These are phyloP conservation scores for Patella ulyssiponensis DNA, from an alignment of 2,888 invertebrate species.

Conservation along the genomic window DNA sequence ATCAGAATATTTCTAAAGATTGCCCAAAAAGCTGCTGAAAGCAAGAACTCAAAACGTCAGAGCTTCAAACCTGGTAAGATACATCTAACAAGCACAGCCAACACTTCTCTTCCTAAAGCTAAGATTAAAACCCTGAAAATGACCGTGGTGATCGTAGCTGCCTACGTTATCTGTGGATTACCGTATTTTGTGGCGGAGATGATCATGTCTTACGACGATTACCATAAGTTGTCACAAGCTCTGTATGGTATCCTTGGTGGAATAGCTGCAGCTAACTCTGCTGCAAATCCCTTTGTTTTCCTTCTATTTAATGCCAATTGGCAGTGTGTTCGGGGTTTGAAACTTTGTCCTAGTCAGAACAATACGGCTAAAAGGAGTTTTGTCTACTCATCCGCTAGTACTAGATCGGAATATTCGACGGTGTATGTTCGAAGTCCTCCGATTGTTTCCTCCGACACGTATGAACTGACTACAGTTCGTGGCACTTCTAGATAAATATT, in stretches of 20 bases:
- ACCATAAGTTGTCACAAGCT: constrained; percentile 43
- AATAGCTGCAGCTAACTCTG: constrained; percentile 68
- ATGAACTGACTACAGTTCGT: constrained; percentile 37
- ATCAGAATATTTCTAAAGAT: constrained; percentile 69
- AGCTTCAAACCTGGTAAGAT: constrained; percentile 64
- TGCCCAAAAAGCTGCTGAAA: constrained; percentile 62
- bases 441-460: constrained; percentile 35
- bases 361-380: constrained; percentile 39
- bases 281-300: constrained; percentile 69
- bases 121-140: constrained; percentile 72
- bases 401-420: constrained; percentile 43
- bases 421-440: constrained; percentile 37
- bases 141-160: constrained; percentile 69
- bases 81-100: constrained; percentile 65
- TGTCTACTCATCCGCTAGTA: constrained; percentile 49
- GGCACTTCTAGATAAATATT: neutral
- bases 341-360: constrained; percentile 38
- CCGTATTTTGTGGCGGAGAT: constrained; percentile 70
- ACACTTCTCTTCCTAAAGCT: constrained; percentile 68
- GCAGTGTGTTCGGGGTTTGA: constrained; percentile 39
- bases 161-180: constrained; percentile 68
- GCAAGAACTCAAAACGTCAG: constrained; percentile 46
- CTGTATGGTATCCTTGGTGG: constrained; percentile 65
- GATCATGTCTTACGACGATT: constrained; percentile 67
- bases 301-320: constrained; percentile 65